Evolutionary conservation across 1,140 invertebrate genomes (phyloP), one percentile per base, ranked within the genome.

Genomic region (Zaprionus ornatus): DNA sequence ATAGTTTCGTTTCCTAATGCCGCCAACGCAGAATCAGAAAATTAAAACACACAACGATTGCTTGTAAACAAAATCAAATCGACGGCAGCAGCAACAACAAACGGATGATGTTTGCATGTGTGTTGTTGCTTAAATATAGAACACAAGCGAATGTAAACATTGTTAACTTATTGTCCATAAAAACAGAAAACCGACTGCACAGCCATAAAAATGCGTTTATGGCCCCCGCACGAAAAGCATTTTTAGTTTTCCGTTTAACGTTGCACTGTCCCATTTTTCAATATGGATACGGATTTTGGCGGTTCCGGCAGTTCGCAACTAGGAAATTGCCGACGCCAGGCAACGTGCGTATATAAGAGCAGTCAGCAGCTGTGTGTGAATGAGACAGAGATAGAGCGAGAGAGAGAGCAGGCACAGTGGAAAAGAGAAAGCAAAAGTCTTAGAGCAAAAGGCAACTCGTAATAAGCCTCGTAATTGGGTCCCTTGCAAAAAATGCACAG

Each of bases 151-250:
- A 84, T 78, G 84, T 88, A 88, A 88, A 88, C 84, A 88, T 84
- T 88, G 84, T 88, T 88, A 90, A 78, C 80, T 83, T 83, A 84
- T 79, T 88, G 84, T 73, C 84, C 80, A 88, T 88, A 90, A 90
- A 87, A 88, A 90, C 72, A 57, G 13, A 84, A 72, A 64, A 56
- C 59, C 50, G 69, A 84, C 79, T 86, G 64, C 82, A 71, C 69
- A 71, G 61, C 62, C 62, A 84, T 90, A 71, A 79, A 90, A 84
- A 79, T 81, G 81, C 85, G 78, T 84, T 88, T 84, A 85, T 81
- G 77, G 76, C 67, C 74, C 63, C 40, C 40, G 40, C n/a, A 45
- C 40, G 40, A 71, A 75, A 80, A 88, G 79, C 67, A 63, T 72
- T 63, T 80, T 86, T 35, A 72, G 70, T 79, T 82, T 45, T 67